phyloP scores from a whole-genome alignment of 2,888 invertebrate genomes.

The Nudaria mundana region DNA sequence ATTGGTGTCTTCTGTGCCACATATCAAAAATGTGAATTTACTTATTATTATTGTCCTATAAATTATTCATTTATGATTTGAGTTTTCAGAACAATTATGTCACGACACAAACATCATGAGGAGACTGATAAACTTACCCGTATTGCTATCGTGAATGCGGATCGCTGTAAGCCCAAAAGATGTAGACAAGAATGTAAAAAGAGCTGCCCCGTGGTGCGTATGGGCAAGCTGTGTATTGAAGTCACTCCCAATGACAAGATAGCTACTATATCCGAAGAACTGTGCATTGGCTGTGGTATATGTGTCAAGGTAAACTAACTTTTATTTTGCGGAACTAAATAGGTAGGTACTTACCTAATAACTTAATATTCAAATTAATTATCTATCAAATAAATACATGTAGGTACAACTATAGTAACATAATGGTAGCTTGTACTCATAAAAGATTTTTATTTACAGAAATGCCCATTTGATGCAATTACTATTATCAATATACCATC shows the following conservation, averaged over 20 bases:
- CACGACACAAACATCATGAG: slow-evolving; percentile 84
- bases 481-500: slow-evolving; percentile 99
- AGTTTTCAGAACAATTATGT: slow-evolving; percentile 60
- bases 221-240: slow-evolving; percentile 99
- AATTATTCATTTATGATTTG: slow-evolving; percentile 24
- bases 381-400: not conserved
- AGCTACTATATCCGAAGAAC: slow-evolving; percentile 97
- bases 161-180: slow-evolving; percentile 99
- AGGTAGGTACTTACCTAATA: not conserved
- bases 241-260: slow-evolving; percentile 97
- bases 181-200: slow-evolving; percentile 99
- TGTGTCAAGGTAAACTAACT: slow-evolving; percentile 92
- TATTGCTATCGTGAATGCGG: slow-evolving; percentile 98
- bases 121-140: slow-evolving; percentile 96
- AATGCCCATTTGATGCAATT: slow-evolving; percentile 99
- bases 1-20: slow-evolving; percentile 57
- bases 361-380: not conserved
- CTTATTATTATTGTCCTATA: slow-evolving; percentile 18
- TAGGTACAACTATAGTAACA: not conserved
- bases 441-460: slow-evolving; percentile 81
- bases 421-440: slow-evolving; percentile 2
- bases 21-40: slow-evolving; percentile 49
- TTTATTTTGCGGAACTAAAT: not conserved
- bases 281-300: slow-evolving; percentile 99
- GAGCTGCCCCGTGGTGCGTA: slow-evolving; percentile 98